Base-by-base conservation (phyloP, 2,113 vertebrate species). In the Eptesicus fuscus region DNA sequence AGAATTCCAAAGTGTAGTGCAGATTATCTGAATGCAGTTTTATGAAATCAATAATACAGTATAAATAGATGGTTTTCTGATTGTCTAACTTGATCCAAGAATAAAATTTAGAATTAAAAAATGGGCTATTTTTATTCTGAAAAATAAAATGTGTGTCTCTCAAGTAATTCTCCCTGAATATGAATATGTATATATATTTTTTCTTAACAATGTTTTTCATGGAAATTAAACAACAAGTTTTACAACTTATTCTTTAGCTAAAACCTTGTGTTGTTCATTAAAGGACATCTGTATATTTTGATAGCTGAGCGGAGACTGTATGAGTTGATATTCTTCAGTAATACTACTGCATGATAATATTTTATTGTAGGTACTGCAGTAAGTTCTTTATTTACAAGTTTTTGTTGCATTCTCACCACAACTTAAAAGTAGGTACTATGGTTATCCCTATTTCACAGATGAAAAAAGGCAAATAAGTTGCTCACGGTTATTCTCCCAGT, bases 331-430 rank as follows among this genome's bases (percentile, higher is more conserved):
- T 42, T 59, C n/a, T 80, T 92, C 49, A 71, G 47, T 79, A 83
- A 63, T 84, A 89, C 49, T 82, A 53, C 35, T 77, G 11, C 49
- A 40, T 44, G 77, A 49, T 69, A 93, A 53, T 44, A 77, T 42
- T 71, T 70, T 90, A 61, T 77, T 86, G 20, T 22, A 83, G 25
- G 7, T 61, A 78, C 7, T 78, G 9, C 42, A 78, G 44, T 84
- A 79, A 59, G 63, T 80, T 35, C 80, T 93, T 90, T 87, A 28
- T 79, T 61, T 93, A 17, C 9, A 80, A 92, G 85, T 93, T 91
- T 86, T 37, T 37, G 80, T 88, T 77, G 84, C 93, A 63, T 87
- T 30, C 65, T 83, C 28, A 85, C 28, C 84, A 25, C 51, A 59
- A 44, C 44, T 93, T 83, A 37, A 49, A 83, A 79, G 14, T 51